Evolutionary conservation across 2,888 invertebrate species (phyloP).

Genomic region (Yponomeuta evonymella): DNA sequence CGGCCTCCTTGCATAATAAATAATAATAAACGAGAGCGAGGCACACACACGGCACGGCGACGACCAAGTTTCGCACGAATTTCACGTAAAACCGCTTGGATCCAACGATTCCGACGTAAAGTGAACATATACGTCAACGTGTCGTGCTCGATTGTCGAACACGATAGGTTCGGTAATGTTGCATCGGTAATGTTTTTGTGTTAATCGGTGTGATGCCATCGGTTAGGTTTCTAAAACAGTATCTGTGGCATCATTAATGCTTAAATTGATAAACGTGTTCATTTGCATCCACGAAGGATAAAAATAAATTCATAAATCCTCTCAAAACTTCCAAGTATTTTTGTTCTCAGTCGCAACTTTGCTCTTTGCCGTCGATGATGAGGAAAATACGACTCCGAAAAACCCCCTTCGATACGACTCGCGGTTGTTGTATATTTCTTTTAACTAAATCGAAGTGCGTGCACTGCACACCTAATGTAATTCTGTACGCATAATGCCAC

Average conservation of each 20-base stretch:
- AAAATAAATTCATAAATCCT: neutral
- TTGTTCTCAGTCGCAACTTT: neutral
- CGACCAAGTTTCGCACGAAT: constrained; percentile 6
- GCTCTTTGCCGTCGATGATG: neutral
- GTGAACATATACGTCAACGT: constrained; percentile 4
- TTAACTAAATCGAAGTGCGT: constrained; percentile 1
- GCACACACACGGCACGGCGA: neutral
- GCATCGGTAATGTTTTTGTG: neutral
- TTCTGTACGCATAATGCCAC: constrained; percentile 4
- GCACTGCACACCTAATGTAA: constrained; percentile 8
- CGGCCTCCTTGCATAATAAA: constrained; percentile 18
- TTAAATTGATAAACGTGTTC: neutral
- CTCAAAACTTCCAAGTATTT: neutral
- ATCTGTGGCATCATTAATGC: neutral
- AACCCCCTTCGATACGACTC: constrained; percentile 3
- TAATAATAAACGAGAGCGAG: constrained; percentile 11
- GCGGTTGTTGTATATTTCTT: neutral
- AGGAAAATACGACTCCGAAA: neutral
- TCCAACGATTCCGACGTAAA: neutral
- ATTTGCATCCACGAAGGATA: neutral
- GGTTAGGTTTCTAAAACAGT: neutral
- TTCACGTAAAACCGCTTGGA: neutral
- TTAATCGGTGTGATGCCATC: neutral
- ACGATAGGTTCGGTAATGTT: constrained; percentile 4
- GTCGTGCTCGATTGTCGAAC: constrained; percentile 6